Evolutionary conservation across 2,888 invertebrate genomes (phyloP).

Genomic region (Thalpophila matura): DNA sequence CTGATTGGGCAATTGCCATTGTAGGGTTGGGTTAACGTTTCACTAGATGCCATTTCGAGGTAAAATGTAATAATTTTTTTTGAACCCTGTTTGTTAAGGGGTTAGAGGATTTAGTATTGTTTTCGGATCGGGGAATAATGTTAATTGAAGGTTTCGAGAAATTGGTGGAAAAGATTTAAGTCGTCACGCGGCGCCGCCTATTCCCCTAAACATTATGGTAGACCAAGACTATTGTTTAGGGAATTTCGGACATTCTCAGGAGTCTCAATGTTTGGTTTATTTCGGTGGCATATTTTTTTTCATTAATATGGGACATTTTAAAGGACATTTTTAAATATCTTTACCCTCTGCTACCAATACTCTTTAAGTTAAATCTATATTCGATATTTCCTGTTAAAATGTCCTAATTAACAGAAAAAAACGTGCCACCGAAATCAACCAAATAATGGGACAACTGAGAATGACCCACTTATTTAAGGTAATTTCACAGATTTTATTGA

Average conservation of each 20-base stretch:
- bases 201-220: background rate
- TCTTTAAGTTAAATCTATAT: no score
- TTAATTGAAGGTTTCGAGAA: background rate
- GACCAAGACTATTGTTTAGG: no score
- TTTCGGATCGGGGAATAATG: slow-evolving; percentile 5
- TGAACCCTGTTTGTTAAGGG: slow-evolving; percentile 4
- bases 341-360: no score
- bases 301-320: background rate
- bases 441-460: no score
- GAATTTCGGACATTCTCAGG: no score
- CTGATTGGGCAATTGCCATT: slow-evolving; percentile 41
- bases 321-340: no score
- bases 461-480: no score
- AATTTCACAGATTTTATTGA: no score
- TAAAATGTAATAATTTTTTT: slow-evolving; percentile 39
- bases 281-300: background rate
- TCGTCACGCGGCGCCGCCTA: background rate
- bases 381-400: no score
- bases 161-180: background rate
- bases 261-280: no score
- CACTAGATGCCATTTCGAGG: slow-evolving; percentile 20
- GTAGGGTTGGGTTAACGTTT: slow-evolving; percentile 36
- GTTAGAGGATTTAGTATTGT: slow-evolving; percentile 35
- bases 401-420: no score
- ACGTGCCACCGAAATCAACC: no score